Conservation (phyloP, 2,797 vertebrate species). For the Tapera naevia region DNA sequence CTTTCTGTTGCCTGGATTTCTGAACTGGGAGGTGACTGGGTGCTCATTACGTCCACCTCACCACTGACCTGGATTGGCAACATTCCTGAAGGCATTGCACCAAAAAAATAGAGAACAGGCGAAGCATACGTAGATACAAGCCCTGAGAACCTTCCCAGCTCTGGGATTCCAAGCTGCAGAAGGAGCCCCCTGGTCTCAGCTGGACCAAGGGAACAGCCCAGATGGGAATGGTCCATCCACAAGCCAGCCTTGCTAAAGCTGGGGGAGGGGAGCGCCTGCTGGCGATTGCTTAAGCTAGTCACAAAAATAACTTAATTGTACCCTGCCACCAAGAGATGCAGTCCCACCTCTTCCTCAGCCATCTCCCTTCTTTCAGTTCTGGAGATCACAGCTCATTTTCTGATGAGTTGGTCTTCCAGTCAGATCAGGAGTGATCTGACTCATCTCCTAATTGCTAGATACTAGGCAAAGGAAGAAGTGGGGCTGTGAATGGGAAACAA, state of each 20-base stretch:
- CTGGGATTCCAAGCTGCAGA: neutral
- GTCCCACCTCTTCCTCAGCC: neutral
- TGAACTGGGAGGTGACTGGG: neutral
- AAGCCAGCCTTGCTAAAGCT: neutral
- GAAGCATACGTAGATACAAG: neutral
- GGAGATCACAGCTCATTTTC: slow-evolving; percentile 9
- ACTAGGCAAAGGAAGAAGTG: slow-evolving; percentile 17
- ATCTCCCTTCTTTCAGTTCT: neutral
- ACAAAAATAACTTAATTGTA: slow-evolving; percentile 49
- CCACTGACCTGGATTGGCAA: neutral
- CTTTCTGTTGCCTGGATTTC: neutral
- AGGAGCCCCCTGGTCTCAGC: neutral
- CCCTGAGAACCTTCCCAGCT: neutral
- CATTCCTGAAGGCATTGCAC: slow-evolving; percentile 37
- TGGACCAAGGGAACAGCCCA: neutral
- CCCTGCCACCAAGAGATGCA: slow-evolving; percentile 6
- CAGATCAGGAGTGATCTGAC: slow-evolving; percentile 39
- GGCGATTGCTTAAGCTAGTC: slow-evolving; percentile 10
- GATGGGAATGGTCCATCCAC: neutral
- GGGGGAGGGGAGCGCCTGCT: neutral
- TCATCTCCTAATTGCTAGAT: slow-evolving; percentile 48
- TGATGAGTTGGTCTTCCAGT: slow-evolving; percentile 36
- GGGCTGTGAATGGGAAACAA: neutral
- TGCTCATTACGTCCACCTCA: neutral
- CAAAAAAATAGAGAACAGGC: neutral